A percentile compares a stretch with the other conserved stretches of the same genome.
Evolutionary conservation across 2,888 invertebrate species (phyloP).

Genomic region (Digitonthophagus gazella): DNA sequence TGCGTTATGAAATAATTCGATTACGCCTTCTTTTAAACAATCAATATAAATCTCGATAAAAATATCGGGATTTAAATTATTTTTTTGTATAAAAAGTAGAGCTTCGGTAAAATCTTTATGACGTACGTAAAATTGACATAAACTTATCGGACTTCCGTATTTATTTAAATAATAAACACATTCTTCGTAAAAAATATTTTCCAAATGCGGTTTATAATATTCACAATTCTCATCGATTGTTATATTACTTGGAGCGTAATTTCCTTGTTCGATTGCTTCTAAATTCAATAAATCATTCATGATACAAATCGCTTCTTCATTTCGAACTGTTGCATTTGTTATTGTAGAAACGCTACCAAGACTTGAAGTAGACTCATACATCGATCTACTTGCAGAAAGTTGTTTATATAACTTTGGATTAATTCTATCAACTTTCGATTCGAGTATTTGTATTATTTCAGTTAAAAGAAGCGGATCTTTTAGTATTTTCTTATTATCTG

Average conservation of each 20-base stretch:
- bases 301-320: constrained; percentile 55
- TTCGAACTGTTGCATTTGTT: constrained; percentile 36
- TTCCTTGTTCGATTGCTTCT: constrained; percentile 49
- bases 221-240: constrained; percentile 9
- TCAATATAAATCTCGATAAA: constrained; percentile 75
- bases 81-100: constrained; percentile 67
- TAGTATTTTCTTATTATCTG: constrained; percentile 55
- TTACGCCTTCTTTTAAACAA: constrained; percentile 64
- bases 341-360: constrained; percentile 37
- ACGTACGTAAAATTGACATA: constrained; percentile 73
- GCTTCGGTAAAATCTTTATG: constrained; percentile 70
- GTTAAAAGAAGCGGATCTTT: constrained; percentile 67
- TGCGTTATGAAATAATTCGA: constrained; percentile 60
- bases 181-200: constrained; percentile 58
- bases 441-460: constrained; percentile 69
- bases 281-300: constrained; percentile 51
- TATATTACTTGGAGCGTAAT: constrained; percentile 36
- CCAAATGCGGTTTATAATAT: constrained; percentile 19
- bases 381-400: constrained; percentile 43
- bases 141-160: constrained; percentile 74
- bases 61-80: constrained; percentile 65
- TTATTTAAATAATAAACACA: constrained; percentile 77
- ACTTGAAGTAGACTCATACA: constrained; percentile 37
- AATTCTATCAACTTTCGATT: constrained; percentile 59
- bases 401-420: constrained; percentile 54